These are phyloP conservation scores for Palaemon carinicauda DNA, from an alignment of 1,140 invertebrate genomes.

Conservation along the genomic window DNA sequence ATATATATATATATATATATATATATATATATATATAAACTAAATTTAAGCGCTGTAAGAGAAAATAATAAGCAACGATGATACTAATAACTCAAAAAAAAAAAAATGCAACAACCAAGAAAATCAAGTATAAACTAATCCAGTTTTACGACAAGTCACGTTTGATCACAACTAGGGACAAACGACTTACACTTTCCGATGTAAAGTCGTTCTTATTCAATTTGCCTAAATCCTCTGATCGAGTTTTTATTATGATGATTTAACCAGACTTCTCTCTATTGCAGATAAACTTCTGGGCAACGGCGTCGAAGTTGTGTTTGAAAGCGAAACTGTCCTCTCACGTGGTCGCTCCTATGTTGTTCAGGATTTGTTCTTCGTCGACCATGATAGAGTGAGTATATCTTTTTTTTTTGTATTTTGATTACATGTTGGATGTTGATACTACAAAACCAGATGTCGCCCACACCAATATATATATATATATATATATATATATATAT, in stretches of 20 bases:
- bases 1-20: not conserved
- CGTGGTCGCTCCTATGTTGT: conserved; percentile 21
- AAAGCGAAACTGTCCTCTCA: not conserved
- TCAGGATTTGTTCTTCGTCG: conserved; percentile 33
- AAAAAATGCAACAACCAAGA: too few relatives aligned
- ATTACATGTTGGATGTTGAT: too few relatives aligned
- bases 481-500: too few relatives aligned
- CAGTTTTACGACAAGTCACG: too few relatives aligned
- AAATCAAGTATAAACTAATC: too few relatives aligned
- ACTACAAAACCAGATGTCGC: not conserved
- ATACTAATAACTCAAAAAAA: not conserved
- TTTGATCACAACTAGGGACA: too few relatives aligned
- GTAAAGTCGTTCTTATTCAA: too few relatives aligned
- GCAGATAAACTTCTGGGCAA: conserved; percentile 37
- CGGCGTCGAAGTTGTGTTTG: conserved; percentile 19
- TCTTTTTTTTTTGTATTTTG: too few relatives aligned
- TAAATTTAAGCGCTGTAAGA: not conserved
- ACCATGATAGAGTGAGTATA: conserved; percentile 34
- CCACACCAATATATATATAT: too few relatives aligned
- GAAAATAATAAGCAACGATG: not conserved
- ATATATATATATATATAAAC: not conserved
- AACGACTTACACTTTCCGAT: too few relatives aligned
- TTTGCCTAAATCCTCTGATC: not conserved
- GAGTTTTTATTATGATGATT: not conserved
- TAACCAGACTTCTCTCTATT: not conserved